Conservation (phyloP, 2,888 invertebrate species). For the Drosophila dives region DNA sequence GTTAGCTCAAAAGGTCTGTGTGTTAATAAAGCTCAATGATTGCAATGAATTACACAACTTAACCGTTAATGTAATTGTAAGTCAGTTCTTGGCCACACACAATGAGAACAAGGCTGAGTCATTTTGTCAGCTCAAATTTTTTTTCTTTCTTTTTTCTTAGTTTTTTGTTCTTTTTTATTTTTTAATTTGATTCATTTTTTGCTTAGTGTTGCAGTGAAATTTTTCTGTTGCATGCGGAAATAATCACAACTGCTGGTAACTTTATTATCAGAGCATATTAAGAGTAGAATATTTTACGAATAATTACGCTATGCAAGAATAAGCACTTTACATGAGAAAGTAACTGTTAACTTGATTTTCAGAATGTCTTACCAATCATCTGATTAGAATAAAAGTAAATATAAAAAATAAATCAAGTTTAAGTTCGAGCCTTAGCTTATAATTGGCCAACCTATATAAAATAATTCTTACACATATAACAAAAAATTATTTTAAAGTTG, state of each 20-base stretch:
- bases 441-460: not conserved
- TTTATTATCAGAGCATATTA: constrained; percentile 31
- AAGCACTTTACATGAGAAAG: constrained; percentile 9
- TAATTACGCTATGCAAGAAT: constrained; percentile 1
- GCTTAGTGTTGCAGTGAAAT: constrained; percentile 37
- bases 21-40: constrained; percentile 63
- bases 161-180: constrained; percentile 37
- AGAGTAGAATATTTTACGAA: constrained; percentile 11
- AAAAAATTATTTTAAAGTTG: constrained; percentile 4
- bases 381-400: not conserved
- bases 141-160: constrained; percentile 18
- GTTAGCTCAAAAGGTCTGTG: constrained; percentile 26
- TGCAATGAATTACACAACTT: constrained; percentile 68
- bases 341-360: not conserved
- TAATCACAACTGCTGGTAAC: constrained; percentile 54
- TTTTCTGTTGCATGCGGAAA: constrained; percentile 66
- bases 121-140: constrained; percentile 58
- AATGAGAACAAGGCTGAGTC: constrained; percentile 47
- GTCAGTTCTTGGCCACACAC: constrained; percentile 23
- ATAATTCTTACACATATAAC: constrained; percentile 12
- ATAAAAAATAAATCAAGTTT: not conserved
- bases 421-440: not conserved
- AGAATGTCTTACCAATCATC: not conserved
- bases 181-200: constrained; percentile 46
- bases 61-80: constrained; percentile 70